Percentiles rank a stretch among this genome's conserved stretches.
Evolutionary conservation across 2,113 vertebrate genomes (phyloP).

Genomic region (Dasyornis broadbenti): DNA sequence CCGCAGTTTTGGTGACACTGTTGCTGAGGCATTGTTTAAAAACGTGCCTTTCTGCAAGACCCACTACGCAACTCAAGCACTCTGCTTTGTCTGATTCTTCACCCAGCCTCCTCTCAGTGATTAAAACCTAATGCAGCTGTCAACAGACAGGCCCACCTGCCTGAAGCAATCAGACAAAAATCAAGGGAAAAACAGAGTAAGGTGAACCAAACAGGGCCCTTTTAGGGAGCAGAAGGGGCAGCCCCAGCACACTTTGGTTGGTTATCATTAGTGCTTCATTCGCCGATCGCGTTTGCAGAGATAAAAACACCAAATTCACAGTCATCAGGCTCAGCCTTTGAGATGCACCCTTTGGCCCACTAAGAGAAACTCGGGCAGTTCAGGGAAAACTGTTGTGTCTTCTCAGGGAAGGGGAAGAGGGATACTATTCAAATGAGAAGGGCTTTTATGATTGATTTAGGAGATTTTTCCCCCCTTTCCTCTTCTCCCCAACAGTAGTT

Average conservation of each 20-base stretch:
- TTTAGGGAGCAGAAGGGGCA: background rate
- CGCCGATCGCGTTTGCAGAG: background rate
- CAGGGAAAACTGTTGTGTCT: background rate
- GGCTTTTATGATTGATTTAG: constrained; percentile 47
- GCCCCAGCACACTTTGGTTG: background rate
- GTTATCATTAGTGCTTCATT: background rate
- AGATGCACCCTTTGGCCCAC: background rate
- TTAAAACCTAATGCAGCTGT: background rate
- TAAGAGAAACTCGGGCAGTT: background rate
- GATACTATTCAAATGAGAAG: background rate
- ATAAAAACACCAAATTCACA: background rate
- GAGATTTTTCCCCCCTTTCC: background rate
- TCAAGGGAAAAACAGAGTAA: background rate
- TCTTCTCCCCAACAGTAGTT: constrained; percentile 42
- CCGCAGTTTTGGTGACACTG: too few relatives aligned
- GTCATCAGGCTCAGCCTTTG: background rate
- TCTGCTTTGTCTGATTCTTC: background rate
- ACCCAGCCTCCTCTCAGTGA: background rate
- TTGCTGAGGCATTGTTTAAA: background rate
- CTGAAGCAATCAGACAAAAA: background rate
- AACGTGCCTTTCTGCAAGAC: background rate
- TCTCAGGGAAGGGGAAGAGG: background rate
- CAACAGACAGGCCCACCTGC: background rate
- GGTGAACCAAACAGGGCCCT: background rate
- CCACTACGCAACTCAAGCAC: background rate